Base-by-base conservation (phyloP, 2,888 invertebrate species). In the Callyntrura sp. region DNA sequence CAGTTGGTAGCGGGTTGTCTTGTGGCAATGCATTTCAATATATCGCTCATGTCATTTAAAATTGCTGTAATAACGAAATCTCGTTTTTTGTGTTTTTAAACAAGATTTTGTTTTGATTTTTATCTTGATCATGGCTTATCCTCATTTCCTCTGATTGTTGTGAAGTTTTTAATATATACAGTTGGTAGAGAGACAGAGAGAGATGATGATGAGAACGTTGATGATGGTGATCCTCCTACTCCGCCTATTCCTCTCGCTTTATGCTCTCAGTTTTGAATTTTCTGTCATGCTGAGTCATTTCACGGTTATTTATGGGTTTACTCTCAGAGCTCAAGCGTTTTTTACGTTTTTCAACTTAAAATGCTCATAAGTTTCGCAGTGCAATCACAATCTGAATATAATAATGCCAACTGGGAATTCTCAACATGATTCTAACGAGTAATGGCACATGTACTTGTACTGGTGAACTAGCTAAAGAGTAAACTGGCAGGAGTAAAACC, bases 211-310 rank as follows among this genome's bases (percentile, higher is more conserved):
- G 62, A 23, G 25, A 35, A 35, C 48, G 45, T 35, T 57, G 81
- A 81, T 79, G 55, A 88, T 57, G 25, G 11, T 82, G 57, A 14
- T 60, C 57, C 20, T 60, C 57, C 20, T 14, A 62, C 23, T 62
- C 9, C 25, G 23, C 45, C n/a, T n/a, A n/a, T n/a, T n/a, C n/a
- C n/a, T n/a, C n/a, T n/a, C n/a, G n/a, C n/a, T n/a, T n/a, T n/a
- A n/a, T n/a, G n/a, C n/a, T n/a, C n/a, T n/a, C n/a, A 60, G 87
- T 87, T 87, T 81, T 70, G 60, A 82, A 60, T 70, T 88, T 62
- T 65, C 84, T 88, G 88, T 88, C 88, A 88, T 88, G 88, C 88
- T 88, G 88, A 88, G 65, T 88, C 83, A 88, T 84, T 78, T 60
- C 65, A 35, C 3, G 51, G 35, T 84, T 76, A 84, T 88, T 88